Evolutionary conservation across 23 tunicate species (phyloP).

Genomic region (Phallusia fumigata): DNA sequence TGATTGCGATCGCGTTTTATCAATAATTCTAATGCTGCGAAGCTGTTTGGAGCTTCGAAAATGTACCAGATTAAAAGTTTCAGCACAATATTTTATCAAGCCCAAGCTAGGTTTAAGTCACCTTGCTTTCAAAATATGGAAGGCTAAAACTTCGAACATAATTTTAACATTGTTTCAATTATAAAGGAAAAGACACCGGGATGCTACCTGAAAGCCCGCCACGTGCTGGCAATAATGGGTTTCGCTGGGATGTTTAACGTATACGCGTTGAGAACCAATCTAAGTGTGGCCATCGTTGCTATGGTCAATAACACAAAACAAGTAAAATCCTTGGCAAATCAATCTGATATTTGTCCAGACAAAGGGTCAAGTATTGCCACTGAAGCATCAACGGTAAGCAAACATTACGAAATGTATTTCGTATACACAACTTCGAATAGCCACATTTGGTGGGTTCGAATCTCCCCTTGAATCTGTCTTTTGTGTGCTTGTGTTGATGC

Average conservation of each 20-base stretch:
- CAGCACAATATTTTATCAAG: too few species aligned
- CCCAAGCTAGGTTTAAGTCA: too few species aligned
- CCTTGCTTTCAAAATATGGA: too few species aligned
- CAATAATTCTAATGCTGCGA: too few species aligned
- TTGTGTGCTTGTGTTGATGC: too few species aligned
- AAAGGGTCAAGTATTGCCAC: conserved; percentile 10
- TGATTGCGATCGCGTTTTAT: too few species aligned
- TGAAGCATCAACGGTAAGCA: conserved; percentile 15
- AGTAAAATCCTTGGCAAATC: conserved; percentile 8
- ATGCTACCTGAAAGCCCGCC: conserved; percentile 64
- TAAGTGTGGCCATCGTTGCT: conserved; percentile 83
- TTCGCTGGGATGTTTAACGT: conserved; percentile 78
- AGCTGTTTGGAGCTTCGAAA: too few species aligned
- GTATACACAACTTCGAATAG: background rate
- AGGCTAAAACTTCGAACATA: too few species aligned
- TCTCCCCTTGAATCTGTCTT: too few species aligned
- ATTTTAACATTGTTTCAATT: too few species aligned
- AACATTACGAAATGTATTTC: background rate
- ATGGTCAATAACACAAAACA: conserved; percentile 65
- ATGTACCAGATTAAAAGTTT: too few species aligned
- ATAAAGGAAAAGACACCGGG: conserved; percentile 65
- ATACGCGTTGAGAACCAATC: conserved; percentile 57
- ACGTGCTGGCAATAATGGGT: conserved; percentile 69
- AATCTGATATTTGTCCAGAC: conserved; percentile 67
- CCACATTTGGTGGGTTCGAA: too few species aligned